These are phyloP conservation scores for Paguma larvata DNA, from an alignment of 2,797 vertebrate genomes.

Conservation along the genomic window DNA sequence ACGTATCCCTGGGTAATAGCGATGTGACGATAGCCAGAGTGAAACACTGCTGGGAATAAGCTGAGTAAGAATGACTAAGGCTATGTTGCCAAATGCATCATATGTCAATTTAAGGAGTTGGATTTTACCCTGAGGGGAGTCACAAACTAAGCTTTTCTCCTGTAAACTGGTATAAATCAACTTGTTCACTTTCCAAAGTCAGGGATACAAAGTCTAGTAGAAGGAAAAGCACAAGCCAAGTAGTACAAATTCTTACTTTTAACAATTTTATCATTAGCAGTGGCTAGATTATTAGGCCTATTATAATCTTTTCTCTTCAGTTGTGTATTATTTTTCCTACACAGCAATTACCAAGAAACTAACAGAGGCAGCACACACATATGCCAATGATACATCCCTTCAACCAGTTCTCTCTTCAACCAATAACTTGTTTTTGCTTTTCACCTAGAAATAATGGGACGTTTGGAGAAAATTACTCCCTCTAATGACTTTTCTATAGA, in stretches of 20 bases:
- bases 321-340: neutral
- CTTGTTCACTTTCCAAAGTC: neutral
- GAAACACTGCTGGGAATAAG: neutral
- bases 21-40: neutral
- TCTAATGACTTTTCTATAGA: constrained; percentile 56
- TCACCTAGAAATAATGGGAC: constrained; percentile 2
- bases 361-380: neutral
- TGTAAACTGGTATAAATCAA: neutral
- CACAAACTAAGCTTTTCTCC: neutral
- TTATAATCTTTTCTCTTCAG: neutral
- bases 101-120: neutral
- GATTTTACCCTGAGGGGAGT: neutral
- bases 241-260: constrained; percentile 15
- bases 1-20: neutral
- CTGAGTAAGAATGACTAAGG: neutral
- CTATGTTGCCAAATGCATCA: neutral
- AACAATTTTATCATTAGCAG: neutral
- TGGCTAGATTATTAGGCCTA: neutral
- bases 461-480: neutral
- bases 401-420: neutral
- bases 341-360: neutral
- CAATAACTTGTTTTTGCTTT: constrained; percentile 42
- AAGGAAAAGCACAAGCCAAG: neutral
- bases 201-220: neutral
- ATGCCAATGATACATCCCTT: neutral